Percentiles rank a stretch among this genome's conserved stretches.
phyloP scores from a whole-genome alignment of 2,888 invertebrate genomes.

The Archaeoteleia sp. region DNA sequence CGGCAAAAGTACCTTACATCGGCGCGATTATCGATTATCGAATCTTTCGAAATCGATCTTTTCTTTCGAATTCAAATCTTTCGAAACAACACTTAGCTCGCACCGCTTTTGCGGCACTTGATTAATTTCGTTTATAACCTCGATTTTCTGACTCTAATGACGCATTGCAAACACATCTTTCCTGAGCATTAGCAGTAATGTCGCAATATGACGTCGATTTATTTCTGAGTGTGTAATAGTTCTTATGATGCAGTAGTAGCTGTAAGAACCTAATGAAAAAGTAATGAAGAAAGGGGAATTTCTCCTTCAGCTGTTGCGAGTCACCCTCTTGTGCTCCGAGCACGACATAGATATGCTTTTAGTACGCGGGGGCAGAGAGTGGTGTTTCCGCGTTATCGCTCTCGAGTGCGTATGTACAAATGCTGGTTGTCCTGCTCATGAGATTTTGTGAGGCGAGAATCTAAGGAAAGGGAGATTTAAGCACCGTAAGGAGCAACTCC shows the following conservation, averaged over 20 bases:
- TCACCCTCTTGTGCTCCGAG: slow-evolving; percentile 54
- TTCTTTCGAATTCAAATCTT: no score
- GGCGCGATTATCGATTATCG: no score
- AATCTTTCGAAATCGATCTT: no score
- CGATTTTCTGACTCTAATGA: no score
- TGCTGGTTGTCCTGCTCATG: slow-evolving; percentile 42
- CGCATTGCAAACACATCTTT: slow-evolving; percentile 26
- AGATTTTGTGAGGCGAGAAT: slow-evolving; percentile 49
- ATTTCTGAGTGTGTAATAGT: slow-evolving; percentile 44
- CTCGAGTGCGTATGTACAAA: slow-evolving; percentile 52
- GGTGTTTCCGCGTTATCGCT: slow-evolving; percentile 67
- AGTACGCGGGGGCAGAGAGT: slow-evolving; percentile 68
- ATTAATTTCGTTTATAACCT: no score
- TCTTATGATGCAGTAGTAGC: slow-evolving; percentile 43
- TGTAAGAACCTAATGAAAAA: slow-evolving; percentile 52
- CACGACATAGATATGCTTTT: slow-evolving; percentile 75
- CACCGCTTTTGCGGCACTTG: no score
- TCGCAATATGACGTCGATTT: slow-evolving; percentile 33
- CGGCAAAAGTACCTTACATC: no score
- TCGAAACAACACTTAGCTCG: no score
- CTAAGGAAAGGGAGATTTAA: slow-evolving; percentile 31
- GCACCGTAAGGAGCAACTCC: slow-evolving; percentile 29
- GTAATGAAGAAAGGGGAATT: slow-evolving; percentile 51
- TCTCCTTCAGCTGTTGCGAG: slow-evolving; percentile 28
- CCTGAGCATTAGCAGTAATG: slow-evolving; percentile 37